A percentile compares a stretch with the other conserved stretches of the same genome.
Evolutionary conservation across 2,797 vertebrate species (phyloP).

Genomic region (Myripristis jacobus): DNA sequence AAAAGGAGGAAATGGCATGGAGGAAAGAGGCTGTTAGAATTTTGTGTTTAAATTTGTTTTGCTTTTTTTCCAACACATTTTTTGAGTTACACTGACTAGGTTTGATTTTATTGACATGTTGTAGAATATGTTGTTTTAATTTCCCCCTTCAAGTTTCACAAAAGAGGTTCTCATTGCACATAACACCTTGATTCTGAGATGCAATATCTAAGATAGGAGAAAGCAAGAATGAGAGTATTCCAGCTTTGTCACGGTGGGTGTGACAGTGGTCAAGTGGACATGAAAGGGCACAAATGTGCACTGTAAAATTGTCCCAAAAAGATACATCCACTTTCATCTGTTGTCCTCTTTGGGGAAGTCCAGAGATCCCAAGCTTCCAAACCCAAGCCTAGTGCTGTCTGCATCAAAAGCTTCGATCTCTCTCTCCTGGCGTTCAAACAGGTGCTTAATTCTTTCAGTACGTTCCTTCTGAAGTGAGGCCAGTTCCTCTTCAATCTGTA

Average conservation of each 20-base stretch:
- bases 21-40: slow-evolving; percentile 90
- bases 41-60: slow-evolving; percentile 84
- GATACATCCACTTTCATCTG: slow-evolving; percentile 91
- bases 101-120: slow-evolving; percentile 81
- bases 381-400: slow-evolving; percentile 87
- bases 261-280: slow-evolving; percentile 88
- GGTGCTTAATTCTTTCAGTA: slow-evolving; percentile 78
- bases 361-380: slow-evolving; percentile 92
- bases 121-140: slow-evolving; percentile 58
- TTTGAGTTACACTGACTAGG: slow-evolving; percentile 85
- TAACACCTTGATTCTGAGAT: slow-evolving; percentile 85
- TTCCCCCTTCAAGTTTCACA: slow-evolving; percentile 80
- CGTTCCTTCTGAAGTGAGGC: slow-evolving; percentile 81
- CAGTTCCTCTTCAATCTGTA: slow-evolving; percentile 82
- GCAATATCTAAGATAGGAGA: slow-evolving; percentile 81
- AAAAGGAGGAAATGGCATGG: slow-evolving; percentile 94
- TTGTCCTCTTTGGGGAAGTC: slow-evolving; percentile 97
- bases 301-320: slow-evolving; percentile 63
- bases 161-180: slow-evolving; percentile 86
- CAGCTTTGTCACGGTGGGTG: slow-evolving; percentile 80
- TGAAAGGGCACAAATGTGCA: slow-evolving; percentile 91
- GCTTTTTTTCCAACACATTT: slow-evolving; percentile 79
- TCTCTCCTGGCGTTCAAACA: slow-evolving; percentile 81
- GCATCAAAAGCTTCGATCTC: slow-evolving; percentile 76
- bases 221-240: slow-evolving; percentile 72